Evolutionary conservation across 2,888 invertebrate species (phyloP).

Genomic region (Hybos culiciformis): DNA sequence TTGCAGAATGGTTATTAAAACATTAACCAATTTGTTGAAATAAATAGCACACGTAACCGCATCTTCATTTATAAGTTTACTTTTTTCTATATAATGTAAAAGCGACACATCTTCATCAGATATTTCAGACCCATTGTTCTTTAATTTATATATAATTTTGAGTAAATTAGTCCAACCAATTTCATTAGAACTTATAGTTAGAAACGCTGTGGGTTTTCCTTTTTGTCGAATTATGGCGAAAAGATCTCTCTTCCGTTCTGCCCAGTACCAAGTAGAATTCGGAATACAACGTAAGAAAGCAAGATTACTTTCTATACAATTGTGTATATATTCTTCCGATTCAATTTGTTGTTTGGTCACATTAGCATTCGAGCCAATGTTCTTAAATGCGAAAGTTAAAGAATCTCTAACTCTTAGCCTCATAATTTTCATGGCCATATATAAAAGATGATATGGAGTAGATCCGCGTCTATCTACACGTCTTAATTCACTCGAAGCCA

Average conservation of each 20-base stretch:
- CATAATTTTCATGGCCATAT: constrained; percentile 31
- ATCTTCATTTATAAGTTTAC: constrained; percentile 19
- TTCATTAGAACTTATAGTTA: constrained; percentile 33
- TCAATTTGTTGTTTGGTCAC: constrained; percentile 22
- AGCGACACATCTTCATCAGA: neutral
- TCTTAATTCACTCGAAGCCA: constrained; percentile 15
- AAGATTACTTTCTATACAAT: constrained; percentile 14
- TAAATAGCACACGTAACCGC: constrained; percentile 19
- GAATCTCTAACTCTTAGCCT: constrained; percentile 16
- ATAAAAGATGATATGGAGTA: constrained; percentile 24
- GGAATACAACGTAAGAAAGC: constrained; percentile 22
- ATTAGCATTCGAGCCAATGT: constrained; percentile 19
- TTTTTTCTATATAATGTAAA: constrained; percentile 9
- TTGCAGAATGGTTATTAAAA: constrained; percentile 2
- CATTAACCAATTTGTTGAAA: constrained; percentile 15
- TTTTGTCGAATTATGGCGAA: constrained; percentile 32
- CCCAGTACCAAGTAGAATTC: constrained; percentile 27
- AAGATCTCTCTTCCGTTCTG: constrained; percentile 26
- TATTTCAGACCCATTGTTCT: constrained; percentile 7
- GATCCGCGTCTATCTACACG: constrained; percentile 21
- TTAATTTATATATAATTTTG: constrained; percentile 22
- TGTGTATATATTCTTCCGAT: constrained; percentile 16
- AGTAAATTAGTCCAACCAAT: constrained; percentile 25
- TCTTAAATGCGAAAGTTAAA: constrained; percentile 16
- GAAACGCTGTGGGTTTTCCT: constrained; percentile 28